Conservation (phyloP, 2,888 invertebrate genomes). For the Epinotia brunnichana region DNA sequence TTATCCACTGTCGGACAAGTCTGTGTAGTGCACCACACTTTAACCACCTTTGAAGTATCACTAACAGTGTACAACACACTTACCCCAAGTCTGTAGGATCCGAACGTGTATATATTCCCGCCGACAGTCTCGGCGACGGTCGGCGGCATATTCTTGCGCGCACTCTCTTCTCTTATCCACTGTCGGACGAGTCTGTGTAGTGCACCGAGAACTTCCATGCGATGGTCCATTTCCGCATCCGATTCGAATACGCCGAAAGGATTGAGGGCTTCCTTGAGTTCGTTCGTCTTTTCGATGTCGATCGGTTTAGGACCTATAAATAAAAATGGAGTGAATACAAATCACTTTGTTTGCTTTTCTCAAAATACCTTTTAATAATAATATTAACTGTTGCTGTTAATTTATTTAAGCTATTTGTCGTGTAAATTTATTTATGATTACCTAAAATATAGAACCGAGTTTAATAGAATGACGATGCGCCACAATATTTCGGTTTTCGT, state of each 20-base stretch:
- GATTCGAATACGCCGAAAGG: slow-evolving; percentile 96
- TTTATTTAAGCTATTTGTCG: no score
- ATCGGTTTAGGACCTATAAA: slow-evolving; percentile 87
- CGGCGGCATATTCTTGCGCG: slow-evolving; percentile 95
- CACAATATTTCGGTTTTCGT: no score
- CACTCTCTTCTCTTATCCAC: slow-evolving; percentile 96
- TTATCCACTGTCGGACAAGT: slow-evolving; percentile 95
- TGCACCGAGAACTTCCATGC: slow-evolving; percentile 92
- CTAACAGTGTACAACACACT: slow-evolving; percentile 50
- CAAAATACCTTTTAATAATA: no score
- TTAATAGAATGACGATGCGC: no score
- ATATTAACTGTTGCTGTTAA: no score
- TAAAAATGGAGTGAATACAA: neutral
- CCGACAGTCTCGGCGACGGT: slow-evolving; percentile 95
- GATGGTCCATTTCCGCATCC: slow-evolving; percentile 94
- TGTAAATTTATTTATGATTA: no score
- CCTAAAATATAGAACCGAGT: no score
- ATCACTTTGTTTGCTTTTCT: neutral
- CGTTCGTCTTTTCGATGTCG: slow-evolving; percentile 89
- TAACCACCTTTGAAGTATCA: neutral
- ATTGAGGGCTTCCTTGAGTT: slow-evolving; percentile 90
- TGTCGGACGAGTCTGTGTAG: slow-evolving; percentile 95
- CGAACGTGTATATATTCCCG: slow-evolving; percentile 99
- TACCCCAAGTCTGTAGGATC: slow-evolving; percentile 96
- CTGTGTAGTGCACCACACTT: slow-evolving; percentile 42